phyloP scores from a whole-genome alignment of 2,113 vertebrate genomes.

The Synchiropus splendidus region DNA sequence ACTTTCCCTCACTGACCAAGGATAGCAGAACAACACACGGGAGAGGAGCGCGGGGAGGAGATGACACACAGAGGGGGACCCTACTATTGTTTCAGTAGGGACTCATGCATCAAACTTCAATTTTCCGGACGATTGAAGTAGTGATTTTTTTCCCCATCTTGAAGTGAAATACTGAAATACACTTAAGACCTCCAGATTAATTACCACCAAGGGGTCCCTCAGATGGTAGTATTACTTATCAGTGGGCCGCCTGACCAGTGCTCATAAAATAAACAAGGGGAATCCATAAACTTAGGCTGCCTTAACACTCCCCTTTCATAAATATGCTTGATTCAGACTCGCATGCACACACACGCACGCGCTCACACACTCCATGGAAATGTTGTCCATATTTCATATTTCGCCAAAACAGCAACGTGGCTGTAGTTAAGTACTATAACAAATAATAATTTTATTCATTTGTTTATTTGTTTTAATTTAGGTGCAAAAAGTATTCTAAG shows the following conservation, averaged over 20 bases:
- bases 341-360: conserved; percentile 62
- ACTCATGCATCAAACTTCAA: conserved; percentile 99
- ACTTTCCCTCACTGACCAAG: conserved; percentile 33
- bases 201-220: conserved; percentile 98
- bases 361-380: no score
- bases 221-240: conserved; percentile 99
- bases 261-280: conserved; percentile 97
- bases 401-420: no score
- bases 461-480: no score
- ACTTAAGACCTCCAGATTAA: conserved; percentile 99
- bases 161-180: conserved; percentile 99
- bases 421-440: conserved; percentile 5
- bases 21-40: conserved; percentile 21
- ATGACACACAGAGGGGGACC: conserved; percentile 52
- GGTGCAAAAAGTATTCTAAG: no score
- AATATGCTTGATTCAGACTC: conserved; percentile 69
- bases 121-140: conserved; percentile 99
- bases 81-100: conserved; percentile 89
- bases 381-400: no score
- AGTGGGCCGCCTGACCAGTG: conserved; percentile 87
- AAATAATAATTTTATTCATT: no score
- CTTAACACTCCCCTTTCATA: conserved; percentile 63
- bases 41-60: conserved; percentile 2
- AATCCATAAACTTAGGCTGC: conserved; percentile 81
- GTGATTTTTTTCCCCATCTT: conserved; percentile 93